Base-by-base conservation (phyloP, 2,888 invertebrate genomes). In the Drosophila vallismaia region DNA sequence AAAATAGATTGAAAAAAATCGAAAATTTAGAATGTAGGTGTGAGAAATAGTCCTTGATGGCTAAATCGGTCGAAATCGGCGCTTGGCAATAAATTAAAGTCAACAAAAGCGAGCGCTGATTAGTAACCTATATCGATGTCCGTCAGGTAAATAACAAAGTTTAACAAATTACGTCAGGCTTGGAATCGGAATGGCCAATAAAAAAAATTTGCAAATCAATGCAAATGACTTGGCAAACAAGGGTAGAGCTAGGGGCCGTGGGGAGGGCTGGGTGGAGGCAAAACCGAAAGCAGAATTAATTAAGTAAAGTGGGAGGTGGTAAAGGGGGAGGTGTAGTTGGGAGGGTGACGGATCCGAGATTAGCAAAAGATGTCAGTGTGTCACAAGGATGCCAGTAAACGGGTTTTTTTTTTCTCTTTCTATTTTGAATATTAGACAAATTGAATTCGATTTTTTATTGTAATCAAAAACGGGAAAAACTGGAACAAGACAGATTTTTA, bases 341-440 rank as follows among this genome's bases (percentile, higher is more conserved):
- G 31, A 19, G 42, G 36, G 56, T 8, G 14, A 14, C 2, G 14
- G 14, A 14, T 19, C 38, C 55, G 57, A 40, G 45, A 63, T 59
- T 57, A 73, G 63, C 79, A 74, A 88, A 82, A 88, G 88, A 83
- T 88, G 82, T 83, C 86, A 83, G 82, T 83, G 88, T 83, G 82
- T 83, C 82, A 83, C 83, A 83, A 83, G 82, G 88, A 83, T 83
- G 86, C 75, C 54, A 73, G 79, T 74, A 62, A 72, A 70, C 73
- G 73, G 40, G 73, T 70, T 70, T 42, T 26, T 42, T 26, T 50
- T 31, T 46, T 74, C 55, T 75, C 75, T 80, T 85, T 70, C 28
- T 46, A 77, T 80, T 71, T 84, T 66, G 53, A 77, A 67, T 74
- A 82, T 82, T 86, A 86, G 88, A 82, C 46, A 75, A 85, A 82